A percentile compares a stretch with the other conserved stretches of the same genome.
phyloP scores from a whole-genome alignment of 1,140 invertebrate species.

The Euglossa dilemma region DNA sequence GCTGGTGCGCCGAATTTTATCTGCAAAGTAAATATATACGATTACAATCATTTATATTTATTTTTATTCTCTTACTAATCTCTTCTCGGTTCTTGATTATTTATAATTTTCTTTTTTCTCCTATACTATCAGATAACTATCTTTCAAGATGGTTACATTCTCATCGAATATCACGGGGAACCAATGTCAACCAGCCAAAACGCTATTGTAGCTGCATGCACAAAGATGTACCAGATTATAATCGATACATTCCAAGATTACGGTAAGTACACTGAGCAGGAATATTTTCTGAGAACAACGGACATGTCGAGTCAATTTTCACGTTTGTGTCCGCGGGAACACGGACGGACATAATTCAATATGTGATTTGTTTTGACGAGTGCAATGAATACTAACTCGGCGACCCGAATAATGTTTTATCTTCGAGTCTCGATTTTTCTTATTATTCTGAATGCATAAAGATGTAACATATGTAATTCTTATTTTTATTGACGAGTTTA shows the following conservation, averaged over 20 bases:
- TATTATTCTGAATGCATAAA: no score
- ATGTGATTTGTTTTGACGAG: conserved; percentile 6
- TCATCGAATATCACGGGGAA: conserved; percentile 62
- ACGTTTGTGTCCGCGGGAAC: neutral
- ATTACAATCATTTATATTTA: neutral
- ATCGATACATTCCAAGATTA: neutral
- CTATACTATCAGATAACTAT: conserved; percentile 59
- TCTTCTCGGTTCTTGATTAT: neutral
- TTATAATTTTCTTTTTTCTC: neutral
- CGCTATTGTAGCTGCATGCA: conserved; percentile 57
- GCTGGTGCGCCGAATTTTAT: neutral
- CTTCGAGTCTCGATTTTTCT: neutral
- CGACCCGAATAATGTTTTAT: neutral
- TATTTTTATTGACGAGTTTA: neutral
- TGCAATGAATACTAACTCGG: neutral
- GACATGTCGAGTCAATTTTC: neutral
- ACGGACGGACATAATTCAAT: conserved; percentile 5
- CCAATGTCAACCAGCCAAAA: conserved; percentile 56
- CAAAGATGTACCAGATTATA: conserved; percentile 62
- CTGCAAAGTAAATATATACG: conserved; percentile 39
- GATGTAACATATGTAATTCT: neutral
- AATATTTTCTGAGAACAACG: neutral
- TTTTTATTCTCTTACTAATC: neutral
- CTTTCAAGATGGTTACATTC: conserved; percentile 34
- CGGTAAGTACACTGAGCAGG: conserved; percentile 32